phyloP scores from a whole-genome alignment of 2,888 invertebrate genomes.

The Salpingus planirostris region DNA sequence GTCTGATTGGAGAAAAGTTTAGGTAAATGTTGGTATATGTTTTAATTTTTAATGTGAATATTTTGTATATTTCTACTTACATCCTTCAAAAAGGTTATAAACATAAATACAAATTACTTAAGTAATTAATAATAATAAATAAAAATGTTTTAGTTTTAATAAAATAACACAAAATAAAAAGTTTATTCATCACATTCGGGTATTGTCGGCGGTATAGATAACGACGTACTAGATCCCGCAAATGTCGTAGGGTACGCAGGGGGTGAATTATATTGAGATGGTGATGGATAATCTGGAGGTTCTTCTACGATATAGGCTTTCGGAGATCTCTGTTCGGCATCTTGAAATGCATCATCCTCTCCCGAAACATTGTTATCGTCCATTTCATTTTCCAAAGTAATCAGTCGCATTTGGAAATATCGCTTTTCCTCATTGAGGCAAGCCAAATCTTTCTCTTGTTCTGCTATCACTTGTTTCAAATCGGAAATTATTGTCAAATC shows the following conservation, averaged over 20 bases:
- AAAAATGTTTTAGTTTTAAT: slow-evolving; percentile 7
- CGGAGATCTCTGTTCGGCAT: slow-evolving; percentile 19
- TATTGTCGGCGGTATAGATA: slow-evolving; percentile 38
- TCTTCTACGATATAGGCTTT: not conserved
- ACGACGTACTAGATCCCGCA: slow-evolving; percentile 10
- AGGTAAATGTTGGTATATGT: slow-evolving; percentile 1
- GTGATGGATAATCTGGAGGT: slow-evolving; percentile 9
- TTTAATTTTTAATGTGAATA: not conserved
- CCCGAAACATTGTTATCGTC: slow-evolving; percentile 21
- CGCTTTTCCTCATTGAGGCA: slow-evolving; percentile 49
- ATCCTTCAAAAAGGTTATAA: too few relatives aligned
- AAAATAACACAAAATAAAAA: slow-evolving; percentile 9
- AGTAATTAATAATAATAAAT: slow-evolving; percentile 4
- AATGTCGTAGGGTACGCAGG: slow-evolving; percentile 12
- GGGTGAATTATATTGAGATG: slow-evolving; percentile 7
- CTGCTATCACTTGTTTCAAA: slow-evolving; percentile 47
- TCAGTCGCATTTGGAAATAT: slow-evolving; percentile 48
- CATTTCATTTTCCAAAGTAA: slow-evolving; percentile 31
- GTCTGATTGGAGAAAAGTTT: too few relatives aligned
- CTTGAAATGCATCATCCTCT: slow-evolving; percentile 31
- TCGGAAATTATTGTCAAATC: slow-evolving; percentile 49
- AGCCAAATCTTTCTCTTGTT: slow-evolving; percentile 49
- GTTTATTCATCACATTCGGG: slow-evolving; percentile 34
- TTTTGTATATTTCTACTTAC: slow-evolving; percentile 2
- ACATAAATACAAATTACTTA: too few relatives aligned